Conservation (phyloP, 2,888 invertebrate genomes). For the Sarcophaga carnaria region DNA sequence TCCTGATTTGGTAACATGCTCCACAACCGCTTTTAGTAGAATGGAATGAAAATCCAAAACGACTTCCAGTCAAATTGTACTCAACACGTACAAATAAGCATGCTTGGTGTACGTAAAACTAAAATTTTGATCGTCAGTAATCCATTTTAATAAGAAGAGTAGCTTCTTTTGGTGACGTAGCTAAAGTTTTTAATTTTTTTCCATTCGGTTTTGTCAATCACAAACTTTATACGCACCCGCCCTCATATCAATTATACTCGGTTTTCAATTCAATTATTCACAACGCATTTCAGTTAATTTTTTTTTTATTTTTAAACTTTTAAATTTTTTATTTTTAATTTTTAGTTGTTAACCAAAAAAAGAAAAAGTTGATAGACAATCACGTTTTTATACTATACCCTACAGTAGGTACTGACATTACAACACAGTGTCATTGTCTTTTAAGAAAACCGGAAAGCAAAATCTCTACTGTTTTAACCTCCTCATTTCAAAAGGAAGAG, state of each 20-base stretch:
- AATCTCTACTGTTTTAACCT: too few relatives aligned
- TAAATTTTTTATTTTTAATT: too few relatives aligned
- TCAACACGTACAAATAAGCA: slow-evolving; percentile 14
- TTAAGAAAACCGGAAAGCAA: too few relatives aligned
- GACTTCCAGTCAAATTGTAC: not conserved
- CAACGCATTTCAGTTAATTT: slow-evolving; percentile 21
- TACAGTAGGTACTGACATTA: too few relatives aligned
- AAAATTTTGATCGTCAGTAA: slow-evolving; percentile 19
- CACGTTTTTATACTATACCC: too few relatives aligned
- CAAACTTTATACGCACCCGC: slow-evolving; percentile 30
- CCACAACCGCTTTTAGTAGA: not conserved
- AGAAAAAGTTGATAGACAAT: too few relatives aligned
- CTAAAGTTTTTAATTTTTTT: slow-evolving; percentile 11
- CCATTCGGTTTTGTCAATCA: not conserved
- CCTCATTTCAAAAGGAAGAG: too few relatives aligned
- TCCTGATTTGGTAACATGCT: not conserved
- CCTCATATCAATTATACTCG: slow-evolving; percentile 7
- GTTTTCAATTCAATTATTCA: slow-evolving; percentile 35
- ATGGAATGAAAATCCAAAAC: not conserved
- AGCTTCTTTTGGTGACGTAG: slow-evolving; percentile 43
- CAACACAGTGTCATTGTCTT: too few relatives aligned
- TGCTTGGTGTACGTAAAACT: not conserved
- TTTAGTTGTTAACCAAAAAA: too few relatives aligned
- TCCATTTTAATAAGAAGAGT: not conserved
- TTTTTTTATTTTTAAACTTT: not conserved